Evolutionary conservation across 2,113 vertebrate genomes (phyloP).

Genomic region (Corythornis vintsioides): DNA sequence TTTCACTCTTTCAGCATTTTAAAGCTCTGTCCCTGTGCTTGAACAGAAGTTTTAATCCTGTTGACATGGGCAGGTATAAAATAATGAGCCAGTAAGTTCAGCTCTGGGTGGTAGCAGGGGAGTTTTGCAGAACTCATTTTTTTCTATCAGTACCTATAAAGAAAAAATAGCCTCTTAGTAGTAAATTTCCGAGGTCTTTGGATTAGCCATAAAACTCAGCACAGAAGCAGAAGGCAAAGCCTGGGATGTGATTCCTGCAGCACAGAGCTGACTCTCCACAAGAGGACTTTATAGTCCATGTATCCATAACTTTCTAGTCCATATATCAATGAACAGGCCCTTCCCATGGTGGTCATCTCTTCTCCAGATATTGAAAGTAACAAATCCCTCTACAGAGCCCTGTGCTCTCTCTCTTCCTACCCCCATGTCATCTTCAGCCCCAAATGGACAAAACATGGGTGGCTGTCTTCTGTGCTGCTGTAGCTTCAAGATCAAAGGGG

Average conservation of each 20-base stretch:
- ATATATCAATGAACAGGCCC: neutral
- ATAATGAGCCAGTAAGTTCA: neutral
- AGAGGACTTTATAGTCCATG: neutral
- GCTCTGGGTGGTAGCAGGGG: neutral
- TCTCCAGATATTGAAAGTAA: neutral
- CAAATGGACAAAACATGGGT: neutral
- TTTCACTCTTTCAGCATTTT: neutral
- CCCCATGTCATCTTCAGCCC: fast-evolving
- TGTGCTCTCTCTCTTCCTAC: neutral
- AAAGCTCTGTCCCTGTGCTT: fast-evolving
- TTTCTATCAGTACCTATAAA: neutral
- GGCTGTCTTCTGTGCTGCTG: neutral
- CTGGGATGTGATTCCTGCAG: neutral
- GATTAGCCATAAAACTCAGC: neutral
- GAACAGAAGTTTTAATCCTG: neutral
- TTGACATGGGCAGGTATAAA: neutral
- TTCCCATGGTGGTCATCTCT: neutral
- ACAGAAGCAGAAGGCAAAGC: neutral
- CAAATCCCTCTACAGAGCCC: neutral
- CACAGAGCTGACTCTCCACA: neutral
- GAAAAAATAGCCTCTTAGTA: neutral
- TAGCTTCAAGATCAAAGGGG: neutral
- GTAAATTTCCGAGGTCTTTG: neutral
- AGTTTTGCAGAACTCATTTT: neutral
- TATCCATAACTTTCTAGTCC: neutral